These are phyloP conservation scores for Nomada ruficornis DNA, from an alignment of 2,888 invertebrate species.

Conservation along the genomic window DNA sequence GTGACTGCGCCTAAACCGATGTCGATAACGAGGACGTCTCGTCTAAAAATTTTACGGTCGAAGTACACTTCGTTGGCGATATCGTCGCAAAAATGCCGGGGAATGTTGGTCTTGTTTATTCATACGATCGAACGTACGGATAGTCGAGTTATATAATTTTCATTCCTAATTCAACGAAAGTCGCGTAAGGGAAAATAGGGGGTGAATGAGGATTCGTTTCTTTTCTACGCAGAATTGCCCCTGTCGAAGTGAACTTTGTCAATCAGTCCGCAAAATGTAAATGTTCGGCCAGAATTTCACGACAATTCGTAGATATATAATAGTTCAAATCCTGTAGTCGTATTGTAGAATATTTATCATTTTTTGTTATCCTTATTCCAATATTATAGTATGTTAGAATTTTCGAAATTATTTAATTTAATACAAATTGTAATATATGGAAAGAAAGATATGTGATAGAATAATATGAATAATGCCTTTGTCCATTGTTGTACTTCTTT, in stretches of 20 bases:
- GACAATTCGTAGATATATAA: too few relatives aligned
- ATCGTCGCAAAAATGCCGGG: too few relatives aligned
- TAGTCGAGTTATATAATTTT: constrained; percentile 52
- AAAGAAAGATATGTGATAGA: too few relatives aligned
- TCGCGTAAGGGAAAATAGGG: neutral
- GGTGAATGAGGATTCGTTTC: neutral
- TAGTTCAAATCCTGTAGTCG: too few relatives aligned
- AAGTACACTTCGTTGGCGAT: constrained; percentile 63
- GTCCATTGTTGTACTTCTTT: too few relatives aligned
- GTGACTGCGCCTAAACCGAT: constrained; percentile 70
- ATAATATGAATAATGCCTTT: too few relatives aligned
- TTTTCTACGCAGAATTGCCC: neutral
- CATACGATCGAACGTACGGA: constrained; percentile 50
- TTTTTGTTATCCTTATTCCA: too few relatives aligned
- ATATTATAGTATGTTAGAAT: too few relatives aligned
- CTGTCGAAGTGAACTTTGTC: neutral
- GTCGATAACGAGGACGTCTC: constrained; percentile 66
- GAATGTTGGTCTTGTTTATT: constrained; percentile 10
- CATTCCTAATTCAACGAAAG: constrained; percentile 41
- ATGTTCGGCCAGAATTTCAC: too few relatives aligned
- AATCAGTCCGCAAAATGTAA: neutral
- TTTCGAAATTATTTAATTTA: too few relatives aligned
- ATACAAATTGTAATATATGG: too few relatives aligned
- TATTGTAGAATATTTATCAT: too few relatives aligned
- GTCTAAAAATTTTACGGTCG: constrained; percentile 57